These are phyloP conservation scores for Drosophila formosana DNA, from an alignment of 2,888 invertebrate genomes.

Conservation along the genomic window DNA sequence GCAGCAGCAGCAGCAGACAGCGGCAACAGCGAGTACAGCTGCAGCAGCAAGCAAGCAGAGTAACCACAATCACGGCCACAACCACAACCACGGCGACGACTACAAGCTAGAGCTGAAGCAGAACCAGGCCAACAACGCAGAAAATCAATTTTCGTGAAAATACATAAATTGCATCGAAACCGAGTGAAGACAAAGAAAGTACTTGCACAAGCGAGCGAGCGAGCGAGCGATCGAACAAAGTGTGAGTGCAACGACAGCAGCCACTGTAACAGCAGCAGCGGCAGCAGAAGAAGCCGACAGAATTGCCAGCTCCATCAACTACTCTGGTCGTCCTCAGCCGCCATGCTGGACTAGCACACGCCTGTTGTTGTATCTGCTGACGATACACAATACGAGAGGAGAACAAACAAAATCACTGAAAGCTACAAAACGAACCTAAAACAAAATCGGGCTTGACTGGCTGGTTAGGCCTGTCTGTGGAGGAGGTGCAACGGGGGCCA, in stretches of 20 bases:
- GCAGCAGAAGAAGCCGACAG: conserved; percentile 14
- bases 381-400: conserved; percentile 46
- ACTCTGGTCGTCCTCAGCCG: conserved; percentile 48
- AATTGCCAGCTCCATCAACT: conserved; percentile 44
- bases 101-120: background rate
- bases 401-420: conserved; percentile 1
- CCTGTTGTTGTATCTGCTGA: conserved; percentile 57
- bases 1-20: conserved; percentile 14
- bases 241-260: conserved; percentile 20
- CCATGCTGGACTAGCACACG: conserved; percentile 72
- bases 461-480: conserved; percentile 84
- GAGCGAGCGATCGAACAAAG: conserved; percentile 7
- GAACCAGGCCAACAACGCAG: conserved; percentile 63
- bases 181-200: conserved; percentile 38
- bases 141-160: conserved; percentile 73
- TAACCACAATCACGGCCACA: conserved; percentile 12
- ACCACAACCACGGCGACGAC: conserved; percentile 13
- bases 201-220: conserved; percentile 10
- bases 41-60: conserved; percentile 30
- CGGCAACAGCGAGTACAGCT: conserved; percentile 31
- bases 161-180: conserved; percentile 63
- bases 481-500: conserved; percentile 85
- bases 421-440: conserved; percentile 1
- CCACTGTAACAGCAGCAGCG: conserved; percentile 12
- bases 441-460: conserved; percentile 55